Evolutionary conservation across 2,888 invertebrate genomes (phyloP).

Genomic region (Germaria angustata): DNA sequence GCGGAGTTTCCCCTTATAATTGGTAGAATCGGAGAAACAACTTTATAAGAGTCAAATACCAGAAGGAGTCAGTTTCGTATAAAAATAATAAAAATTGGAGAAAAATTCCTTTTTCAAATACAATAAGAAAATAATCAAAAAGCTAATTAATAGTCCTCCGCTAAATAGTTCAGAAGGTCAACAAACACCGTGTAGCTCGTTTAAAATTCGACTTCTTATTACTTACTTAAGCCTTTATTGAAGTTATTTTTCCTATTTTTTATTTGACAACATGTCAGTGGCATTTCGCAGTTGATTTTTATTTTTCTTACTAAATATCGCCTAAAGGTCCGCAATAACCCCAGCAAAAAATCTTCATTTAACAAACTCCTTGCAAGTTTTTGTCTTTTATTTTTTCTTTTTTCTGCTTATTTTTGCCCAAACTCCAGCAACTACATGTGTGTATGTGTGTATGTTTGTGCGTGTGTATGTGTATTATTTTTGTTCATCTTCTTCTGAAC

Average conservation of each 20-base stretch:
- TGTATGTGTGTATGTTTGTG: too few species aligned
- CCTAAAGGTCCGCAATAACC: constrained; percentile 57
- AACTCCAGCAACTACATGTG: constrained; percentile 9
- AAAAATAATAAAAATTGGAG: too few species aligned
- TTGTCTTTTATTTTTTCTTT: constrained; percentile 8
- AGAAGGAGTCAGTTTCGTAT: too few species aligned
- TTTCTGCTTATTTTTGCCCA: too few species aligned
- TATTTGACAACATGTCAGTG: constrained; percentile 62
- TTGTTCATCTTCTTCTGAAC: constrained; percentile 64
- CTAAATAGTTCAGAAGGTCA: too few species aligned
- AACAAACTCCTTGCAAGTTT: constrained; percentile 45
- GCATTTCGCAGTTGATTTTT: constrained; percentile 63
- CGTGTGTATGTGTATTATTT: constrained; percentile 16
- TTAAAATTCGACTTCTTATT: neutral
- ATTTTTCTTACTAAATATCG: constrained; percentile 51
- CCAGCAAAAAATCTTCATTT: constrained; percentile 35
- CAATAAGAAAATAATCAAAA: too few species aligned
- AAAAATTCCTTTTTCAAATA: too few species aligned
- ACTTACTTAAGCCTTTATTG: neutral
- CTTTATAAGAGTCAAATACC: too few species aligned
- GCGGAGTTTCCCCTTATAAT: too few species aligned
- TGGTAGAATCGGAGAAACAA: too few species aligned
- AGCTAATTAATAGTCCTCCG: too few species aligned
- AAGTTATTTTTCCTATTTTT: neutral
- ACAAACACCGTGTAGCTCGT: neutral